A percentile compares a stretch with the other conserved stretches of the same genome.
Evolutionary conservation across 2,797 vertebrate genomes (phyloP).

Genomic region (Catamblyrhynchus diadema): DNA sequence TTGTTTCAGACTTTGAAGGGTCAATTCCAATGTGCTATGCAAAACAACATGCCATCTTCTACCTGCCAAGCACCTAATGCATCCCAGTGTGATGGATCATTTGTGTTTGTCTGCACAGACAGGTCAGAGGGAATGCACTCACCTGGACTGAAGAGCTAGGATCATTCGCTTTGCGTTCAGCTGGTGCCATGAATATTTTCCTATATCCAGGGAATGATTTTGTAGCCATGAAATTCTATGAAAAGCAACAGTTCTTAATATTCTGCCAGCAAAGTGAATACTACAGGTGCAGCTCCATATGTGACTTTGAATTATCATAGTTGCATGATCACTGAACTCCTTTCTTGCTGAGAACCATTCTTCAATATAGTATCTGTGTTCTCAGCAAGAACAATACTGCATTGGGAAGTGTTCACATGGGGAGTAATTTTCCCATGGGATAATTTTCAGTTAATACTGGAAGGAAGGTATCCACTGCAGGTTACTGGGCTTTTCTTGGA

Average conservation of each 20-base stretch:
- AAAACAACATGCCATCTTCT: neutral
- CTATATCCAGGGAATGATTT: neutral
- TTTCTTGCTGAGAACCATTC: neutral
- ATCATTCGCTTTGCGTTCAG: neutral
- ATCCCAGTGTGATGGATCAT: neutral
- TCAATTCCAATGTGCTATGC: neutral
- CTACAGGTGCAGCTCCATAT: neutral
- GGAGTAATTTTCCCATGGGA: neutral
- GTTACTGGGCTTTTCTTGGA: neutral
- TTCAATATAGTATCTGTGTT: neutral
- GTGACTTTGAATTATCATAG: conserved; percentile 27
- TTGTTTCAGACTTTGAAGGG: neutral
- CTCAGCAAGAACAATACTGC: neutral
- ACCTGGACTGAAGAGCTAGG: neutral
- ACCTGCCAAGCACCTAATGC: neutral
- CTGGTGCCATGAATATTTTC: neutral
- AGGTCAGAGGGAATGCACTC: neutral
- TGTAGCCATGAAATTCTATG: neutral
- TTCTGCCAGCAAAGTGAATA: neutral
- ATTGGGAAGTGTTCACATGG: neutral
- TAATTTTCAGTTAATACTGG: conserved; percentile 23
- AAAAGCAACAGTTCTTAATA: neutral
- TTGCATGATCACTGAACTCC: neutral
- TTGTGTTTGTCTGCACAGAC: neutral
- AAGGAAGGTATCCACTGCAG: neutral